These are phyloP conservation scores for Hartigia nigra DNA, from an alignment of 2,888 invertebrate genomes.

Conservation along the genomic window DNA sequence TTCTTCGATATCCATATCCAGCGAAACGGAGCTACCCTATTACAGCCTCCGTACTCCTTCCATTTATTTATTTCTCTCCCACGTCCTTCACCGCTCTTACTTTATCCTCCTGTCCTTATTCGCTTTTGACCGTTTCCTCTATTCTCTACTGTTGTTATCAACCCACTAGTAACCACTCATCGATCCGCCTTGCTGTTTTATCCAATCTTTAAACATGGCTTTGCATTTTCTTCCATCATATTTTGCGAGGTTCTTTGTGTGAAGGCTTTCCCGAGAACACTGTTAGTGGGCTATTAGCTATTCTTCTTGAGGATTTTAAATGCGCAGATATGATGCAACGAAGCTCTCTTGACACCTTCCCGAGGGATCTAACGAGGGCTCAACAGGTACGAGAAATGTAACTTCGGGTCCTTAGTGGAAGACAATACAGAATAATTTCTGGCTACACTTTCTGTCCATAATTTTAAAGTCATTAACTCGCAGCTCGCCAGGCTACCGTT, in stretches of 20 bases:
- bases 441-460: neutral
- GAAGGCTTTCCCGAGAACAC: neutral
- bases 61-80: neutral
- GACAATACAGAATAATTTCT: neutral
- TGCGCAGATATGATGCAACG: neutral
- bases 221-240: neutral
- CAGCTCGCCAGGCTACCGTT: neutral
- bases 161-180: neutral
- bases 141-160: neutral
- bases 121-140: conserved; percentile 13
- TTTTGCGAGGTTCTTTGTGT: neutral
- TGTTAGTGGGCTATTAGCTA: neutral
- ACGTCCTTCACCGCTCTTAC: neutral
- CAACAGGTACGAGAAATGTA: neutral
- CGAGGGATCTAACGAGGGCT: neutral
- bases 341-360: neutral
- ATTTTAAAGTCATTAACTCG: neutral
- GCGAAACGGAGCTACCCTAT: conserved; percentile 14
- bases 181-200: neutral
- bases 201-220: neutral
- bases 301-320: neutral
- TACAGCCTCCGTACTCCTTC: conserved; percentile 7
- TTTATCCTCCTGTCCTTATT: neutral
- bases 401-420: neutral
- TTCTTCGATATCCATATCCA: conserved; percentile 45